A percentile compares a stretch with the other conserved stretches of the same genome.
Conservation (phyloP, 2,888 invertebrate genomes). For the Laspeyria flexula region DNA sequence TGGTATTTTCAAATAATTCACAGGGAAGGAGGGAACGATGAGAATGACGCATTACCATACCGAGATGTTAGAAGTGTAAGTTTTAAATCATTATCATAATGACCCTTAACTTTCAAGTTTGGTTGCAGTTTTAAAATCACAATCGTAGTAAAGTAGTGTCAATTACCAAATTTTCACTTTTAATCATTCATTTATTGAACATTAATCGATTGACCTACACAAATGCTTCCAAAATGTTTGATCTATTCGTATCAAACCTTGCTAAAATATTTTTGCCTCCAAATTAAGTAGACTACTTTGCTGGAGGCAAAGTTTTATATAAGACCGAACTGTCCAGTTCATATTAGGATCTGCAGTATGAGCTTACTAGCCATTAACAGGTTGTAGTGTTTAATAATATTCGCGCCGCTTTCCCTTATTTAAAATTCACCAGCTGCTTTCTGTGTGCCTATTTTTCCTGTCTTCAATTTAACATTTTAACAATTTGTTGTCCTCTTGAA, state of each 20-base stretch:
- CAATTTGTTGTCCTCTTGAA: background rate
- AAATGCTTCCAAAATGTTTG: constrained; percentile 19
- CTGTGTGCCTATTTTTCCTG: constrained; percentile 30
- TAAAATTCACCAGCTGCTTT: constrained; percentile 32
- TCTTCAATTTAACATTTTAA: constrained; percentile 11
- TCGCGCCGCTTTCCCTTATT: constrained; percentile 17
- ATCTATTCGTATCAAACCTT: constrained; percentile 22
- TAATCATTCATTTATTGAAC: constrained; percentile 13
- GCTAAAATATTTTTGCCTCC: background rate
- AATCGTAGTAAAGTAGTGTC: constrained; percentile 31
- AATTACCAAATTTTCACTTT: constrained; percentile 13
- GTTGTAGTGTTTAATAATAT: constrained; percentile 5
- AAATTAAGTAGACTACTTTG: background rate
- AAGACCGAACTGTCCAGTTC: too few species aligned
- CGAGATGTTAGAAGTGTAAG: constrained; percentile 94
- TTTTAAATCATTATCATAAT: constrained; percentile 57
- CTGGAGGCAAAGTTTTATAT: too few species aligned
- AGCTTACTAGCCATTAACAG: constrained; percentile 16
- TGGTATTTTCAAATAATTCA: constrained; percentile 4
- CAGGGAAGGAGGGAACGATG: constrained; percentile 96
- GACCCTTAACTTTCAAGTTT: constrained; percentile 13
- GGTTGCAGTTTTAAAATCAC: constrained; percentile 18
- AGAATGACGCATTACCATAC: constrained; percentile 94
- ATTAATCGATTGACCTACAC: constrained; percentile 7
- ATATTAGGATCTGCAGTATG: too few species aligned